phyloP scores from a whole-genome alignment of 2,888 invertebrate genomes.

The Merodon equestris region DNA sequence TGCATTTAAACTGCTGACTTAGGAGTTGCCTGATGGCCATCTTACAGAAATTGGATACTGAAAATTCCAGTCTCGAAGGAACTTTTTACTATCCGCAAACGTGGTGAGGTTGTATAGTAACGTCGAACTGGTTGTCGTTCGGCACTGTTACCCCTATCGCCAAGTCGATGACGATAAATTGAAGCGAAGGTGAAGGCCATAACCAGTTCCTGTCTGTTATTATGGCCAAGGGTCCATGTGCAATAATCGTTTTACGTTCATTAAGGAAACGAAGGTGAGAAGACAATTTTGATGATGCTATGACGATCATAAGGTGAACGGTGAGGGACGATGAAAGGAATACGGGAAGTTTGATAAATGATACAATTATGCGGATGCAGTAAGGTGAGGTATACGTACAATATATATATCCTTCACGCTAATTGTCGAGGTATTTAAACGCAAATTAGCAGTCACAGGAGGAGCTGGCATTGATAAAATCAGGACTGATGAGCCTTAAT shows the following conservation, averaged over 20 bases:
- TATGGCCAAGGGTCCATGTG: background rate
- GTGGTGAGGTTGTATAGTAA: no score
- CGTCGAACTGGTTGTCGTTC: no score
- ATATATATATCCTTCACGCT: slow-evolving; percentile 6
- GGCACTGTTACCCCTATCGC: background rate
- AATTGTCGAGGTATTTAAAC: slow-evolving; percentile 7
- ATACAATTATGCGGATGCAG: slow-evolving; percentile 10
- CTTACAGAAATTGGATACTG: background rate
- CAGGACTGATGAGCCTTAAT: slow-evolving; percentile 12
- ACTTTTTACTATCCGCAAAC: no score
- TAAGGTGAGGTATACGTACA: background rate
- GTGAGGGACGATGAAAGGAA: no score
- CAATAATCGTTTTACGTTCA: slow-evolving; percentile 14
- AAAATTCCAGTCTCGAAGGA: slow-evolving; percentile 7
- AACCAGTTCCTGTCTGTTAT: slow-evolving; percentile 8
- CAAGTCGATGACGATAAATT: slow-evolving; percentile 6
- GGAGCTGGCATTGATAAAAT: background rate
- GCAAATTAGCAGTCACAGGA: slow-evolving; percentile 2
- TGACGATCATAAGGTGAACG: background rate
- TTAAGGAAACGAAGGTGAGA: slow-evolving; percentile 6
- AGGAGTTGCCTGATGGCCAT: background rate
- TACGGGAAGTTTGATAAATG: slow-evolving; percentile 16
- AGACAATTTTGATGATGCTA: background rate
- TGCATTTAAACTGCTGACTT: slow-evolving; percentile 1
- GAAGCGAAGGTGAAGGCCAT: slow-evolving; percentile 18